Evolutionary conservation across 2,797 vertebrate species (phyloP), one percentile per base, ranked within the genome.

Genomic region (Macropodus opercularis): DNA sequence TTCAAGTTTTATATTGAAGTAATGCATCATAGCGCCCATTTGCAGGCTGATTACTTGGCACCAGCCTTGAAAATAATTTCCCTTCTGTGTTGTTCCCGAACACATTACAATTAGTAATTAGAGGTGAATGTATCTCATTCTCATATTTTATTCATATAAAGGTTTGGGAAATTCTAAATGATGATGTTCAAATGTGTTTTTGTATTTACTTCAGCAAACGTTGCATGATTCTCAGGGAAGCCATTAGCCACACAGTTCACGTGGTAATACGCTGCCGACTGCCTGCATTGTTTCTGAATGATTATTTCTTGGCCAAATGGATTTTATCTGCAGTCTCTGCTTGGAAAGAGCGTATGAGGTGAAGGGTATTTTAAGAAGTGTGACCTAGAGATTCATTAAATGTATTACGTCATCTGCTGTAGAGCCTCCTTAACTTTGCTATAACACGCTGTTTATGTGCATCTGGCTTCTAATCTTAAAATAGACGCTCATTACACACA

Each of bases 121-220:
- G 46, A 79, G 46, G 72, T 49, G 27, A 79, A 76, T 44, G 38
- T 23, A 32, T 44, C 31, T 31, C n/a, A n/a, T 7, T 39, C 67
- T 83, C 61, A 67, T 79, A 74, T 80, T 73, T 77, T 62, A 80
- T 82, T 84, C 53, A 74, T 72, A 61, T 43, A 13, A 19, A 58
- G 26, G 24, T 76, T 81, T 60, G 49, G 29, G 72, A 57, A 72
- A 55, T 66, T 78, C 61, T 36, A 68, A 65, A 54, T 51, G 24
- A n/a, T 4, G 21, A 38, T 49, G 42, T 52, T 41, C 57, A 27
- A 42, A 1, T 59, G 31, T 46, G 55, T 21, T 68, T 71, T 71
- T 48, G 19, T 13, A 12, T 10, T 71, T 24, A 63, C 53, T 41
- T 29, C 52, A 47, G 60, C 60, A 65, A 81, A 64, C 24, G n/a